phyloP scores from a whole-genome alignment of 2,113 vertebrate species.

The Anseranas semipalmata region DNA sequence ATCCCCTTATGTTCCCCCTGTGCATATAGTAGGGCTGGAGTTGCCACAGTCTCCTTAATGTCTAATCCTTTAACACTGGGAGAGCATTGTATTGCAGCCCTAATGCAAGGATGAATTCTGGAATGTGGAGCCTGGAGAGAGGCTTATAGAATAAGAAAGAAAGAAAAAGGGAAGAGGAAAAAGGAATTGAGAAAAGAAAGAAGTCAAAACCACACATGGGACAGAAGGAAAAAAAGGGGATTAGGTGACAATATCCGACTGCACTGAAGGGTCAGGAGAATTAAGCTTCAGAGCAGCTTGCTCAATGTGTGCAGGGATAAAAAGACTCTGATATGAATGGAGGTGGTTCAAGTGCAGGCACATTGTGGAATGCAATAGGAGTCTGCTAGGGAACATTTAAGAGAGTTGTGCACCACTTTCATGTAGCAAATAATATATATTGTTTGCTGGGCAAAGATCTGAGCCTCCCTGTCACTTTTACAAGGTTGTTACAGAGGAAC shows the following conservation, averaged over 20 bases:
- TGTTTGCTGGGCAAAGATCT: conserved; percentile 71
- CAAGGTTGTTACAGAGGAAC: conserved; percentile 61
- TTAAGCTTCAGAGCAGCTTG: conserved; percentile 80
- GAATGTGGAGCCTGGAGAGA: conserved; percentile 79
- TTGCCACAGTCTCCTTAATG: conserved; percentile 80
- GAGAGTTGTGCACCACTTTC: conserved; percentile 73
- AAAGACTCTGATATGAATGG: conserved; percentile 78
- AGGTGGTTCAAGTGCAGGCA: conserved; percentile 82
- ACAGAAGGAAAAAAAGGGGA: conserved; percentile 80
- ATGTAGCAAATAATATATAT: conserved; percentile 74
- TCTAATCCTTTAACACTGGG: conserved; percentile 83
- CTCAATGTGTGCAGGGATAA: conserved; percentile 82
- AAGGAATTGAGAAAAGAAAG: conserved; percentile 80
- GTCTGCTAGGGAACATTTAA: conserved; percentile 73
- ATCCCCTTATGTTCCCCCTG: conserved; percentile 56
- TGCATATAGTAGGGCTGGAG: conserved; percentile 63
- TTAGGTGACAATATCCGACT: conserved; percentile 83
- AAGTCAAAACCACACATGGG: conserved; percentile 85
- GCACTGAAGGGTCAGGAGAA: conserved; percentile 82
- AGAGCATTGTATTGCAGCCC: conserved; percentile 77
- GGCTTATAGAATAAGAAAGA: conserved; percentile 80
- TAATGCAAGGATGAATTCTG: conserved; percentile 80
- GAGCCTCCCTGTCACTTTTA: conserved; percentile 69
- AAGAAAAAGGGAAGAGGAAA: conserved; percentile 78
- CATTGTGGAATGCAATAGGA: conserved; percentile 73